Evolutionary conservation across 2,113 vertebrate genomes (phyloP), one percentile per base, ranked within the genome.

Genomic region (Spermophilus dauricus): DNA sequence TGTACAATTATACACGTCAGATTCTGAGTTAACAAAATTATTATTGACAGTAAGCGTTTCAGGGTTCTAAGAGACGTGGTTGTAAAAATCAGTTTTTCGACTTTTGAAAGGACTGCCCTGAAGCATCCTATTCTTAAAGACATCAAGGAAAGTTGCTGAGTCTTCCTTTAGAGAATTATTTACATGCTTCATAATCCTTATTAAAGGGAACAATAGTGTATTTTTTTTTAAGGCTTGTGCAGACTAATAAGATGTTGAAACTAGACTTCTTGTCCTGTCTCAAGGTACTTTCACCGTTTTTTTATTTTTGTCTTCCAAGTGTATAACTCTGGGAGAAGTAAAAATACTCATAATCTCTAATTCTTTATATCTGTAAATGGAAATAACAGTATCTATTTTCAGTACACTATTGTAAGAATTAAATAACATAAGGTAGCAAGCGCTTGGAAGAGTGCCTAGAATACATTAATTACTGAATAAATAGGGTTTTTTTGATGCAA

Each of bases 331-430:
- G 34, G 34, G 51, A 65, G 22, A 92, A 94, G 4, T 91, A 65
- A 94, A 96, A 65, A 45, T 76, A 76, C 26, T 69, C 69, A 61
- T 5, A 83, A 63, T 67, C 73, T 96, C 78, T 20, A 88, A 86
- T 75, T 89, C 18, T 45, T 76, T 91, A 85, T 48, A 58, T 58
- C 56, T 91, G 93, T 88, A 97, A 97, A 91, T 32, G 18, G 63
- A 82, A 95, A 56, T 73, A 95, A 84, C 0, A 90, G 30, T 26
- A 81, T 4, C 24, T 84, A 84, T 12, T 70, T 45, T 86, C 56
- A 94, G 53, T 70, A 89, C 53, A 93, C 9, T 82, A 89, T 12
- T 69, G 20, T 42, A 30, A 61, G 42, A 73, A 77, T 28, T 84
- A 93, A 90, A 17, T 75, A 93, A 58, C 30, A 91, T 34, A 80